Evolutionary conservation across 1,140 invertebrate genomes (phyloP).

Genomic region (Ectropis grisescens): DNA sequence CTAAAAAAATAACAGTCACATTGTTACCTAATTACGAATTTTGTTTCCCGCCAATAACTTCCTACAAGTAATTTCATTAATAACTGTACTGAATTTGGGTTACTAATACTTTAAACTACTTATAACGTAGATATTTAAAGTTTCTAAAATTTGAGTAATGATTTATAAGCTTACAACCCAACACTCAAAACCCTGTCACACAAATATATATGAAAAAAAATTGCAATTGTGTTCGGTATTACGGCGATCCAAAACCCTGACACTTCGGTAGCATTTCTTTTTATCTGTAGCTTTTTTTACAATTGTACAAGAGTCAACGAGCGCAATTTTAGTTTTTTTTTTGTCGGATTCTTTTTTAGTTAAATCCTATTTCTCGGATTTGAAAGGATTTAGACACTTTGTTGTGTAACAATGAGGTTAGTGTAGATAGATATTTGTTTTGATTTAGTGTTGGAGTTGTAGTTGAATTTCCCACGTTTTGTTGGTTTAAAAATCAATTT

Average conservation of each 20-base stretch:
- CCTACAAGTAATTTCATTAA: no score
- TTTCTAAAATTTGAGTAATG: no score
- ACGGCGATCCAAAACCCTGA: no score
- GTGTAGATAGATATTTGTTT: constrained; percentile 52
- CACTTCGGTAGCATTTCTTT: constrained; percentile 36
- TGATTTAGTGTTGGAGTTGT: constrained; percentile 40
- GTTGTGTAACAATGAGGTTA: constrained; percentile 66
- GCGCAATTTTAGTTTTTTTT: constrained; percentile 46
- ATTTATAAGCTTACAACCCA: no score
- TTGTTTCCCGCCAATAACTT: no score
- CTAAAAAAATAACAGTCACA: no score
- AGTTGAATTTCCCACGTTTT: constrained; percentile 35
- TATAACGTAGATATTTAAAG: no score
- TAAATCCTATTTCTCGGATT: constrained; percentile 68
- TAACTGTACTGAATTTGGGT: no score
- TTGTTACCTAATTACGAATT: no score
- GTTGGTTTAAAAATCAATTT: no score
- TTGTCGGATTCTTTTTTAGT: constrained; percentile 38
- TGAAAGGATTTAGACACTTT: constrained; percentile 66
- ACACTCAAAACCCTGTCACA: constrained; percentile 27
- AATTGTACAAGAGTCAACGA: constrained; percentile 66
- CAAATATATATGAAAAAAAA: constrained; percentile 27
- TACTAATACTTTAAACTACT: no score
- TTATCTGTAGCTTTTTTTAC: constrained; percentile 36
- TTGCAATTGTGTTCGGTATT: constrained; percentile 36